Conservation (phyloP, 2,888 invertebrate genomes). For the Nephrocerus scutellatus region DNA sequence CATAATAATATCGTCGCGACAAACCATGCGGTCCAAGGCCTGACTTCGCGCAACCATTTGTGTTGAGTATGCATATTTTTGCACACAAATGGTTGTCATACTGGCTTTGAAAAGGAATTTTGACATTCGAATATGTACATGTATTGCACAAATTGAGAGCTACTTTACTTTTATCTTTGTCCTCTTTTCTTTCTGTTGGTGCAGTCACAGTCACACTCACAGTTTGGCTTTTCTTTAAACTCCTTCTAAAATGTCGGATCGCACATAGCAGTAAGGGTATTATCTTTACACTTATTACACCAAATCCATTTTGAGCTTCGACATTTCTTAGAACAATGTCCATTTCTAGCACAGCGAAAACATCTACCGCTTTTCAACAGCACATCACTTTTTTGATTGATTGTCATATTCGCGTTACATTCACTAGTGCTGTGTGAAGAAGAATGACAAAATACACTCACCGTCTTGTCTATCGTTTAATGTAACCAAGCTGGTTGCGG, state of each 20-base stretch:
- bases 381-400: conserved; percentile 1
- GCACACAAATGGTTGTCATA: not conserved
- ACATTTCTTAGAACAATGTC: conserved; percentile 5
- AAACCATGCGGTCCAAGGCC: no score
- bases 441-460: no score
- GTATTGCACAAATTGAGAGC: not conserved
- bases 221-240: no score
- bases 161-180: not conserved
- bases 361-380: no score
- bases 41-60: no score
- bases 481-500: no score
- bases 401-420: no score
- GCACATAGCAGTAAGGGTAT: conserved; percentile 4
- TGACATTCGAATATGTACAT: conserved; percentile 1
- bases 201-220: not conserved
- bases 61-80: no score
- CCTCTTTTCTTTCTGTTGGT: conserved; percentile 2
- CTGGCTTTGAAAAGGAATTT: conserved; percentile 8
- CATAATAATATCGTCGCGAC: no score
- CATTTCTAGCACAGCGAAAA: conserved; percentile 3
- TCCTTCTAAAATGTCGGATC: conserved; percentile 4
- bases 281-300: conserved; percentile 3
- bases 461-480: no score
- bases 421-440: no score
- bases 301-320: not conserved